Percentiles rank a stretch among this genome's conserved stretches.
Evolutionary conservation across 2,797 vertebrate genomes (phyloP).

Genomic region (Lerista edwardsae): DNA sequence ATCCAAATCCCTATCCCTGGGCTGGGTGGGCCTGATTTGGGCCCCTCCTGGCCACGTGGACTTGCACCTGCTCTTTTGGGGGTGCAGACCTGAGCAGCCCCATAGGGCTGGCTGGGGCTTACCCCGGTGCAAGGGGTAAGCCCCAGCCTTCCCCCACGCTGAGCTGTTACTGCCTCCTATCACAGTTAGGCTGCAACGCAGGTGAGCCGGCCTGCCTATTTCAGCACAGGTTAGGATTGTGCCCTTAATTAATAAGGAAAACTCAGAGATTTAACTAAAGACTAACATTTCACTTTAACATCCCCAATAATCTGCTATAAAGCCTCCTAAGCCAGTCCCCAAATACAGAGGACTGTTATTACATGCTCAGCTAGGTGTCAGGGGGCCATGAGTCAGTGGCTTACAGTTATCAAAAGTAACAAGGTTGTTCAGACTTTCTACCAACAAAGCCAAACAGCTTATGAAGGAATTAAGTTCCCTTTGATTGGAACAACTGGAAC

Average conservation of each 20-base stretch:
- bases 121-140: too few relatives aligned
- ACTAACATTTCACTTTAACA: slow-evolving; percentile 84
- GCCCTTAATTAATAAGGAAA: slow-evolving; percentile 80
- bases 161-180: too few relatives aligned
- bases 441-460: slow-evolving; percentile 80
- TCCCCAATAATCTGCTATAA: slow-evolving; percentile 83
- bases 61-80: too few relatives aligned
- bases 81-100: too few relatives aligned
- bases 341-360: slow-evolving; percentile 85
- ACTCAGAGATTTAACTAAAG: slow-evolving; percentile 76
- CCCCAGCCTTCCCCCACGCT: too few relatives aligned
- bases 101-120: too few relatives aligned
- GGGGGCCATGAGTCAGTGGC: slow-evolving; percentile 82
- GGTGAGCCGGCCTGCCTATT: too few relatives aligned
- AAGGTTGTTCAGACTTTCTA: slow-evolving; percentile 83
- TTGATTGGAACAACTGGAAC: slow-evolving; percentile 82
- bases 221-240: too few relatives aligned
- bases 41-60: too few relatives aligned
- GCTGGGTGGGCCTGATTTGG: too few relatives aligned
- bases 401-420: slow-evolving; percentile 85
- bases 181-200: too few relatives aligned
- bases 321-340: slow-evolving; percentile 82
- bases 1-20: too few relatives aligned
- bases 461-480: slow-evolving; percentile 81
- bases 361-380: slow-evolving; percentile 83